These are phyloP conservation scores for Sogatella furcifera DNA, from an alignment of 1,140 invertebrate genomes.

Conservation along the genomic window DNA sequence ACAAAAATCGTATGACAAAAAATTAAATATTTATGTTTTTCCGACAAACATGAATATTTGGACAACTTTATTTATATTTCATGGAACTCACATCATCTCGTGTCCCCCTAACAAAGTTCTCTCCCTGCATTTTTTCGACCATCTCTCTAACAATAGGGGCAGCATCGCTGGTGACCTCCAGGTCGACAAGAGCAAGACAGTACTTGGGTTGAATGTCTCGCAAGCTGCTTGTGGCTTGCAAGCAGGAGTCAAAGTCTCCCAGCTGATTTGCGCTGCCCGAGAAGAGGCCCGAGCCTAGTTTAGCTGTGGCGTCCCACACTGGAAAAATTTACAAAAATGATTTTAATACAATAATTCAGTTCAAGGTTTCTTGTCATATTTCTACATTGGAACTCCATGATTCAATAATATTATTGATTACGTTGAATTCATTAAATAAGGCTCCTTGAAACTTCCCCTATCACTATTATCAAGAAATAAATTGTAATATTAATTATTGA, in stretches of 20 bases:
- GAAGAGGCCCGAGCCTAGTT: constrained; percentile 51
- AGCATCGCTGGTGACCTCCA: constrained; percentile 38
- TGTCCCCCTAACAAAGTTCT: constrained; percentile 44
- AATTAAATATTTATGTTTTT: too few species aligned
- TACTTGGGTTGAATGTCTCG: constrained; percentile 53
- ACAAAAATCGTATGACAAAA: too few species aligned
- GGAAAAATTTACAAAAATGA: too few species aligned
- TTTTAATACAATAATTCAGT: too few species aligned
- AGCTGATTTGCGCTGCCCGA: constrained; percentile 57
- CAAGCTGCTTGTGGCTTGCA: constrained; percentile 32
- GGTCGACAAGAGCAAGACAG: constrained; percentile 49
- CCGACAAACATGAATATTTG: too few species aligned
- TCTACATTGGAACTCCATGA: too few species aligned
- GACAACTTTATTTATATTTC: background rate
- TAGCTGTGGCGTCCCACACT: constrained; percentile 61
- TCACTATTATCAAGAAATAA: too few species aligned
- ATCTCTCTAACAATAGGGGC: constrained; percentile 37
- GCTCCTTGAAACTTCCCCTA: too few species aligned
- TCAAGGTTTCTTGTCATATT: too few species aligned
- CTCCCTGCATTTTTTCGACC: constrained; percentile 46
- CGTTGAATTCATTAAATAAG: too few species aligned
- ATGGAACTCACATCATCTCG: constrained; percentile 47
- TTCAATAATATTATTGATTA: too few species aligned
- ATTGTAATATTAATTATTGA: too few species aligned
- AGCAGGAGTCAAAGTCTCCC: constrained; percentile 58